Percentiles rank a stretch among this genome's conserved stretches.
phyloP scores from a whole-genome alignment of 2,113 vertebrate species.

The Puffinus mauretanicus region DNA sequence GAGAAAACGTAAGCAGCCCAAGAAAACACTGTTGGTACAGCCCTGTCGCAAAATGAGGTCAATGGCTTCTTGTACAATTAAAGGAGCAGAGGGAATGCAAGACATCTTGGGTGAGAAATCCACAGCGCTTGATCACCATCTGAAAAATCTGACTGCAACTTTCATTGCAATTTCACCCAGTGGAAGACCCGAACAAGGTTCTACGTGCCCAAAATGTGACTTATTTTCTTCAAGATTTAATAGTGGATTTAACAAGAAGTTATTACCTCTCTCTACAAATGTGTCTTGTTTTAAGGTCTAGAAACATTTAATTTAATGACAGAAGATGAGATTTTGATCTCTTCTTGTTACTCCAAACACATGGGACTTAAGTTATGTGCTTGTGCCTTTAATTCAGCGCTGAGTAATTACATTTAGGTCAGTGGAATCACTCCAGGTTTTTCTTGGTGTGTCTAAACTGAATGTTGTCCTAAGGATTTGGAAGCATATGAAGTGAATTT shows the following conservation, averaged over 20 bases:
- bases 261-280: background rate
- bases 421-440: background rate
- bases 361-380: background rate
- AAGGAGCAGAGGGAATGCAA: background rate
- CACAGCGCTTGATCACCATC: background rate
- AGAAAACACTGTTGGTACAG: background rate
- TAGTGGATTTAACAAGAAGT: background rate
- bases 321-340: background rate
- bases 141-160: background rate
- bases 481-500: background rate
- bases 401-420: background rate
- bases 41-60: background rate
- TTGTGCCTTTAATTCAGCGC: background rate
- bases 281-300: background rate
- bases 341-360: background rate
- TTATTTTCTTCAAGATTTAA: background rate
- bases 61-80: background rate
- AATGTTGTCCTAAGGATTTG: constrained; percentile 34
- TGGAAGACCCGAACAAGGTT: background rate
- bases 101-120: background rate
- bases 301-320: background rate
- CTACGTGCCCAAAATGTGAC: background rate
- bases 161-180: background rate
- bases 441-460: background rate
- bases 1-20: background rate